Conservation (phyloP, 2,888 invertebrate genomes). For the Habroteleia sp. region DNA sequence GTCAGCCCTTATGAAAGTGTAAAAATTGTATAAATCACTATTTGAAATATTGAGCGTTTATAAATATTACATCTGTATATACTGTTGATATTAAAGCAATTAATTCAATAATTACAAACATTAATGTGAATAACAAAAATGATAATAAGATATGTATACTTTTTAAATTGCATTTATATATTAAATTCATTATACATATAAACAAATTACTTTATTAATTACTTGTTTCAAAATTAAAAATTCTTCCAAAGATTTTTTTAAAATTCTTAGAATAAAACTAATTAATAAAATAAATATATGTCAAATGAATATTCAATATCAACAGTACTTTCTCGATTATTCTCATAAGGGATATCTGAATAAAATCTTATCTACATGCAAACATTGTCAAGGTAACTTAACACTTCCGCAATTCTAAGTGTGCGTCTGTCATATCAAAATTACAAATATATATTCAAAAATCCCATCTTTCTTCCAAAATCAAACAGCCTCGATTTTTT, state of each 20-base stretch:
- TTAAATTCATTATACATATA: no score
- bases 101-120: no score
- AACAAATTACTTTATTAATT: no score
- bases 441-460: conserved; percentile 3
- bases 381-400: conserved; percentile 4
- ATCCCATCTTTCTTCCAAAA: conserved; percentile 4
- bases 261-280: no score
- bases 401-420: background rate
- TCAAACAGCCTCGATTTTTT: conserved; percentile 81
- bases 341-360: background rate
- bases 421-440: conserved; percentile 9
- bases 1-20: conserved; percentile 17
- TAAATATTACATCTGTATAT: no score
- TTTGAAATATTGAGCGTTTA: conserved; percentile 18
- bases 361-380: conserved; percentile 26
- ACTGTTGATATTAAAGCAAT: no score
- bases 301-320: conserved; percentile 7
- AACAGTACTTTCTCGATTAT: conserved; percentile 1
- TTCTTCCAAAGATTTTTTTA: background rate
- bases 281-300: no score
- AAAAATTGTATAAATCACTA: conserved; percentile 18
- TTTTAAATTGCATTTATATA: no score
- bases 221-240: no score
- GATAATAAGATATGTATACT: no score
- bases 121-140: no score